phyloP scores from a whole-genome alignment of 2,888 invertebrate species.

The Ctena decussata region DNA sequence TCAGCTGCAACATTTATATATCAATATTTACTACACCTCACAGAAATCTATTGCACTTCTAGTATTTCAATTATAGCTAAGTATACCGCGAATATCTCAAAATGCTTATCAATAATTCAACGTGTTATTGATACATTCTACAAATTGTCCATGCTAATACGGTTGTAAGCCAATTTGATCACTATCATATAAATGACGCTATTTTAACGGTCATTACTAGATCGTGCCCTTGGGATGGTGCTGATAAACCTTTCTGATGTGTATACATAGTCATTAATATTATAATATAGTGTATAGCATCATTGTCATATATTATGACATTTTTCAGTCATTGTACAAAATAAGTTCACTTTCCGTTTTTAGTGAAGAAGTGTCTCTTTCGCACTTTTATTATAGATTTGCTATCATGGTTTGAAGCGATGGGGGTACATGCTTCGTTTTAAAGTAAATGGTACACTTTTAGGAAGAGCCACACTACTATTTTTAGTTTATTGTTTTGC shows the following conservation, averaged over 20 bases:
- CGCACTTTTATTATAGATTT: too few relatives aligned
- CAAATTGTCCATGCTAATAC: neutral
- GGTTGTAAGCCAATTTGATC: neutral
- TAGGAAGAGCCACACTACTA: too few relatives aligned
- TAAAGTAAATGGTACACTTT: too few relatives aligned
- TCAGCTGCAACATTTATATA: neutral
- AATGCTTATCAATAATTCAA: neutral
- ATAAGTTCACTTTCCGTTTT: too few relatives aligned
- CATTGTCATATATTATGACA: too few relatives aligned
- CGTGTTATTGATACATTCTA: neutral
- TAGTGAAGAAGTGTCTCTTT: too few relatives aligned
- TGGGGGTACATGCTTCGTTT: too few relatives aligned
- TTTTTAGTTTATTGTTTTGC: too few relatives aligned
- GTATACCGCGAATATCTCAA: neutral
- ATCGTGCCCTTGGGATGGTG: neutral
- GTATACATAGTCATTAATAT: neutral
- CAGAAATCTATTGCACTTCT: neutral
- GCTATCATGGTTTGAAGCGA: too few relatives aligned
- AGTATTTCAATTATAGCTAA: neutral
- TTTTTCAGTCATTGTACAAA: too few relatives aligned
- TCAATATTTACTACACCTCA: too few relatives aligned
- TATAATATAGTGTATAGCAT: too few relatives aligned
- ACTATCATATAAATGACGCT: neutral
- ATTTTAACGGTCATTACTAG: constrained; percentile 6
- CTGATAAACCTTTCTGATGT: neutral